These are phyloP conservation scores for Aviceda subcristata DNA, from an alignment of 2,113 vertebrate species.

Conservation along the genomic window DNA sequence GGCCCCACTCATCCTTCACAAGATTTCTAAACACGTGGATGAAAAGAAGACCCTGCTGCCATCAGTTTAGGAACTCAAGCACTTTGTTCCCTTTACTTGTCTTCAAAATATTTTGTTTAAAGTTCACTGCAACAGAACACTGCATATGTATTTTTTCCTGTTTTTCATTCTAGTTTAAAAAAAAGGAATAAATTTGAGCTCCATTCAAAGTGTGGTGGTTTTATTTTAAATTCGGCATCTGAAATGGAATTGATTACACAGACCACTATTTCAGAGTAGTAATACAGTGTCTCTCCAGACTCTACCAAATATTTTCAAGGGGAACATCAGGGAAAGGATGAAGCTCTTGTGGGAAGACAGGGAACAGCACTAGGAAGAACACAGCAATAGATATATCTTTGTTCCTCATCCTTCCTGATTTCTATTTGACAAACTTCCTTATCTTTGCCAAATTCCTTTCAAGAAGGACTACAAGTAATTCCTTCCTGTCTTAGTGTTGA, in stretches of 20 bases:
- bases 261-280: not conserved
- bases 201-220: not conserved
- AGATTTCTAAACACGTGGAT: not conserved
- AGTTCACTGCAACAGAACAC: not conserved
- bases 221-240: not conserved
- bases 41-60: not conserved
- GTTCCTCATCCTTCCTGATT: not conserved
- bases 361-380: not conserved
- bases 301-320: not conserved
- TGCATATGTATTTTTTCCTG: not conserved
- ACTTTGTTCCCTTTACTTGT: not conserved
- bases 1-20: not conserved
- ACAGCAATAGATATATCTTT: not conserved
- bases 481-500: not conserved
- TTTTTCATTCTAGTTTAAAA: not conserved
- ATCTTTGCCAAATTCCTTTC: conserved; percentile 12
- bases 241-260: conserved; percentile 11
- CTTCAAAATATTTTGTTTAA: not conserved
- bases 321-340: not conserved
- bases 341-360: not conserved
- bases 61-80: not conserved
- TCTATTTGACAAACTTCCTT: not conserved
- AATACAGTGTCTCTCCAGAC: not conserved
- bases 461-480: not conserved
- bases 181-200: not conserved